phyloP scores from a whole-genome alignment of 1,140 invertebrate genomes.

The Calycopis cecrops region DNA sequence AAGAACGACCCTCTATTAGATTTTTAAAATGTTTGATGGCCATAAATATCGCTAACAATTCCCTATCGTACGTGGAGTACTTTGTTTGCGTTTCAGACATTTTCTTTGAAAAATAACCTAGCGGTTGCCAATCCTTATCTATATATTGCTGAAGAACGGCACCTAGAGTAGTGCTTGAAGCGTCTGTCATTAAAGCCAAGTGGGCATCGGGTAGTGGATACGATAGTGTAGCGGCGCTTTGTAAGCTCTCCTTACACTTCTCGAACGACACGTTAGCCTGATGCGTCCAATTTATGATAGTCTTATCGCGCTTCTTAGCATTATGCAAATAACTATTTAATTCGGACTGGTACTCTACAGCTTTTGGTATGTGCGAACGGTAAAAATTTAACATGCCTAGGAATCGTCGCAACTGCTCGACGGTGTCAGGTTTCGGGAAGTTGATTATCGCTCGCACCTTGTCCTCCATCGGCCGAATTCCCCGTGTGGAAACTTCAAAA shows the following conservation, averaged over 20 bases:
- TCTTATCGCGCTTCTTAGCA: not conserved
- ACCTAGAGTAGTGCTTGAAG: constrained; percentile 3
- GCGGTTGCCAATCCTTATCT: constrained; percentile 34
- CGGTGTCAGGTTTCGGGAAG: constrained; percentile 18
- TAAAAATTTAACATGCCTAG: constrained; percentile 20
- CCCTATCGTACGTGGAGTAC: constrained; percentile 49
- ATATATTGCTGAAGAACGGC: constrained; percentile 14
- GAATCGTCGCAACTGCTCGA: constrained; percentile 7
- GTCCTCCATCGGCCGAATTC: not conserved
- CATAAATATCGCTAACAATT: constrained; percentile 44
- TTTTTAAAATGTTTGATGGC: constrained; percentile 43
- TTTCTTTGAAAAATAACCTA: constrained; percentile 57
- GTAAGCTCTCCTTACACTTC: constrained; percentile 12
- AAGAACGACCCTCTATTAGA: constrained; percentile 38
- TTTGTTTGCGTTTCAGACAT: constrained; percentile 33
- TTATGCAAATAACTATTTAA: not conserved
- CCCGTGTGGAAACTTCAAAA: constrained; percentile 21
- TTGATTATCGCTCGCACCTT: constrained; percentile 12
- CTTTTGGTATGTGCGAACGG: constrained; percentile 18
- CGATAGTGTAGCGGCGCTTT: not conserved
- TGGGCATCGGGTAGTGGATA: not conserved
- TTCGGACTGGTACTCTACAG: constrained; percentile 1
- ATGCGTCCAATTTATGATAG: constrained; percentile 11
- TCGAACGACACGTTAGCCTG: constrained; percentile 11
- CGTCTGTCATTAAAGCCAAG: constrained; percentile 2